These are phyloP conservation scores for Cynopterus brachyotis DNA, from an alignment of 2,113 vertebrate species.

Conservation along the genomic window DNA sequence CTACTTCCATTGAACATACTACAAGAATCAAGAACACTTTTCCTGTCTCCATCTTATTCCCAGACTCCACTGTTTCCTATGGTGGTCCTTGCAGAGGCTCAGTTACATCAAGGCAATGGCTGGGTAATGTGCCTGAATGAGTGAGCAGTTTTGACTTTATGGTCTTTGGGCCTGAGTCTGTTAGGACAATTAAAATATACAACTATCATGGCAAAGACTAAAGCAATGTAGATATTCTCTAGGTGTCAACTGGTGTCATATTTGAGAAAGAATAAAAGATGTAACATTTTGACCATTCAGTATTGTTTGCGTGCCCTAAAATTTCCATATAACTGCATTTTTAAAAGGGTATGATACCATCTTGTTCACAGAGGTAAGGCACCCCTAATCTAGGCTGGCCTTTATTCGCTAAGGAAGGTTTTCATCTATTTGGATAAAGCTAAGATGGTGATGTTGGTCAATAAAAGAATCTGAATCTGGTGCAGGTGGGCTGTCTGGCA, in stretches of 20 bases:
- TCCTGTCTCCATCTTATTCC: not conserved
- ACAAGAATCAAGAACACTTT: not conserved
- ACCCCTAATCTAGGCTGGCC: not conserved
- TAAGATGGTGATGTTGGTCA: not conserved
- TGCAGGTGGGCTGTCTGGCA: not conserved
- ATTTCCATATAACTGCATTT: not conserved
- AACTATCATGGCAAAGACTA: not conserved
- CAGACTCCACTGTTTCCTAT: not conserved
- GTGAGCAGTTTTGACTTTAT: not conserved
- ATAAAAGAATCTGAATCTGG: not conserved
- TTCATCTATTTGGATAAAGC: not conserved
- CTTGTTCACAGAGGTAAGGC: not conserved
- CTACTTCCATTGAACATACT: not conserved
- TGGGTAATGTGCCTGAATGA: not conserved
- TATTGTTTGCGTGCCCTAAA: not conserved
- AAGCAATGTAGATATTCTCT: not conserved
- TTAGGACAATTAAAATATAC: not conserved
- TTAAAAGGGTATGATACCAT: not conserved
- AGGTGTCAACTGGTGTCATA: not conserved
- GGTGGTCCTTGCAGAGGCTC: not conserved
- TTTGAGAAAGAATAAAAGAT: not conserved
- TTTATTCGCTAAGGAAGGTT: not conserved
- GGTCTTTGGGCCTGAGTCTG: fast-evolving
- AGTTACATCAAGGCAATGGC: not conserved
- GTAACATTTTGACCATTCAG: not conserved